phyloP scores from a whole-genome alignment of 2,797 vertebrate genomes.

The Lacerta viridis region DNA sequence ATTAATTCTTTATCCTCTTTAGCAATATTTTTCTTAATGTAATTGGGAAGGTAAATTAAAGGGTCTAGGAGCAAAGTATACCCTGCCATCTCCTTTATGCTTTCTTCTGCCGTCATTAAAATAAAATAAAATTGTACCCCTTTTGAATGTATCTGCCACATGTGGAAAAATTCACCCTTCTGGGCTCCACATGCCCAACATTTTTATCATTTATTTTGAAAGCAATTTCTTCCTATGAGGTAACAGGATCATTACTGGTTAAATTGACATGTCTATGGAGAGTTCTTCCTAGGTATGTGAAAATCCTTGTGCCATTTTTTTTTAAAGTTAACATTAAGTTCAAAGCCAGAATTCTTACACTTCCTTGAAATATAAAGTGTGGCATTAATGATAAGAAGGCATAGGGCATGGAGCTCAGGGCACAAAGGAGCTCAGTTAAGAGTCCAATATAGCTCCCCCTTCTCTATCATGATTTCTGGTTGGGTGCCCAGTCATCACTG shows the following conservation, averaged over 20 bases:
- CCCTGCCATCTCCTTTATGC: conserved; percentile 14
- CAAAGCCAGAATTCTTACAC: not conserved
- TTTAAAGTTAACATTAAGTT: not conserved
- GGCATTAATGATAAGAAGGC: not conserved
- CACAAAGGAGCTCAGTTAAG: not conserved
- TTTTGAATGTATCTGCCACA: conserved; percentile 4
- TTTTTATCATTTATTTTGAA: conserved; percentile 18
- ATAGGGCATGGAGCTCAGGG: not conserved
- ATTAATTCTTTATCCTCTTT: conserved; percentile 44
- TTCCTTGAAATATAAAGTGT: conserved; percentile 1
- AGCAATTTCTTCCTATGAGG: conserved; percentile 12
- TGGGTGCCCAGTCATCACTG: too few relatives aligned
- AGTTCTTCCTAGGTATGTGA: conserved; percentile 15
- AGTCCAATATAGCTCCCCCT: not conserved
- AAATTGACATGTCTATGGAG: not conserved
- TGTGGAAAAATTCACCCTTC: not conserved
- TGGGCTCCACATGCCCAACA: not conserved
- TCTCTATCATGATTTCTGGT: too few relatives aligned
- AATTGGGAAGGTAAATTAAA: conserved; percentile 44
- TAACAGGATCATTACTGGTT: conserved; percentile 3
- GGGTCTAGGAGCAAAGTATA: conserved; percentile 29
- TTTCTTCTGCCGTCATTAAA: conserved; percentile 14
- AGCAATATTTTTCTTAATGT: conserved; percentile 37
- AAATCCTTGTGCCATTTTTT: conserved; percentile 15
- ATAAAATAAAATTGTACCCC: not conserved